phyloP scores from a whole-genome alignment of 2,797 vertebrate species.

The Chiloscyllium punctatum region DNA sequence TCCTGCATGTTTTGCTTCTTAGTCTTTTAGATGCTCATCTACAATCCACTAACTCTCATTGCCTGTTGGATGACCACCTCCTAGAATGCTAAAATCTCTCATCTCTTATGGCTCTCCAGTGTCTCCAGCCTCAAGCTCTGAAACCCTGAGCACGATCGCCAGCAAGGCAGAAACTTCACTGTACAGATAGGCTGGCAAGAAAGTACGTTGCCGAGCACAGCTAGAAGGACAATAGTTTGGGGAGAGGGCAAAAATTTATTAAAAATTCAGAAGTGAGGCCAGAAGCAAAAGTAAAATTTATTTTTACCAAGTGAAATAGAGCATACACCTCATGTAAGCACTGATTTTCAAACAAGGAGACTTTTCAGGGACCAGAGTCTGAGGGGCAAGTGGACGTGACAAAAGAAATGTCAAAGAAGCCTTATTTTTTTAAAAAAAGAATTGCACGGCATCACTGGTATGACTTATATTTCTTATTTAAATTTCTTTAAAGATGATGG shows the following conservation, averaged over 20 bases:
- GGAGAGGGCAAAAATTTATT: neutral
- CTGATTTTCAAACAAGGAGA: neutral
- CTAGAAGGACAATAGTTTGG: neutral
- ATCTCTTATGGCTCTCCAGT: neutral
- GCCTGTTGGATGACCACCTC: neutral
- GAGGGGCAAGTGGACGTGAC: neutral
- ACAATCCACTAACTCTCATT: neutral
- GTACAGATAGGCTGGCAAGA: neutral
- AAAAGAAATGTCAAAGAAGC: neutral
- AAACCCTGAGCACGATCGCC: neutral
- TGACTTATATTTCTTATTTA: neutral
- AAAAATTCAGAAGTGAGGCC: neutral
- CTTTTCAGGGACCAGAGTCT: neutral
- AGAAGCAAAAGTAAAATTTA: neutral
- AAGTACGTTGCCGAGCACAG: neutral
- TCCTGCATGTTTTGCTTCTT: too few species aligned
- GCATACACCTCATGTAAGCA: neutral
- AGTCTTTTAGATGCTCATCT: too few species aligned
- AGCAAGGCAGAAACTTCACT: neutral
- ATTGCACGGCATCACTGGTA: neutral
- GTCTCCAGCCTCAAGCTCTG: neutral
- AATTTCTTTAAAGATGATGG: neutral
- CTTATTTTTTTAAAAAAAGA: neutral
- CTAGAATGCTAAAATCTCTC: neutral
- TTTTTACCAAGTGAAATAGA: neutral